Conservation (phyloP, 2,888 invertebrate genomes). For the Metallyticus violacea region DNA sequence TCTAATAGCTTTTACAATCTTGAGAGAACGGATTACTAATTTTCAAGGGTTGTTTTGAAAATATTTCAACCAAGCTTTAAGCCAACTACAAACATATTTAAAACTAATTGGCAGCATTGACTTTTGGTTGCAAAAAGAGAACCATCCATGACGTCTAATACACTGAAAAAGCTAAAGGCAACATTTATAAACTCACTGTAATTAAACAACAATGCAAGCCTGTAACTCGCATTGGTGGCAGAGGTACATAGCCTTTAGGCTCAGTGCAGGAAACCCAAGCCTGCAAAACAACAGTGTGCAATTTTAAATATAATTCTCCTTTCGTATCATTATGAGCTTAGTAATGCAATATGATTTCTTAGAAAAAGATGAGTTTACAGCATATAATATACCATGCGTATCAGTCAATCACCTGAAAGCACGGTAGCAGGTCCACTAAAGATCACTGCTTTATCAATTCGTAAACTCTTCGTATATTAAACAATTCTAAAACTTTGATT, state of each 20-base stretch:
- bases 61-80: slow-evolving; percentile 16
- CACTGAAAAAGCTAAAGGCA: slow-evolving; percentile 10
- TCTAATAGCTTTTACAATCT: too few species aligned
- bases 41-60: slow-evolving; percentile 1
- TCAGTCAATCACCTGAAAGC: too few species aligned
- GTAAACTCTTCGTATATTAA: too few species aligned
- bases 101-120: background rate
- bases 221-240: slow-evolving; percentile 32
- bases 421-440: too few species aligned
- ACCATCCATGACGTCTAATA: background rate
- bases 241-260: slow-evolving; percentile 31
- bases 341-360: too few species aligned
- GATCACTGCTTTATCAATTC: too few species aligned
- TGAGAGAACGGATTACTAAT: background rate
- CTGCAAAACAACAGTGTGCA: slow-evolving; percentile 19
- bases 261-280: slow-evolving; percentile 29
- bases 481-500: too few species aligned
- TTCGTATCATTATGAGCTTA: too few species aligned
- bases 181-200: slow-evolving; percentile 30
- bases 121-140: background rate
- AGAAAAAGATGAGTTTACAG: too few species aligned
- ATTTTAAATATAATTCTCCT: background rate
- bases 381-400: too few species aligned
- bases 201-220: slow-evolving; percentile 34
- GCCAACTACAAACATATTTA: slow-evolving; percentile 18